These are phyloP conservation scores for Platyscapa corneri DNA, from an alignment of 1,140 invertebrate species.

Conservation along the genomic window DNA sequence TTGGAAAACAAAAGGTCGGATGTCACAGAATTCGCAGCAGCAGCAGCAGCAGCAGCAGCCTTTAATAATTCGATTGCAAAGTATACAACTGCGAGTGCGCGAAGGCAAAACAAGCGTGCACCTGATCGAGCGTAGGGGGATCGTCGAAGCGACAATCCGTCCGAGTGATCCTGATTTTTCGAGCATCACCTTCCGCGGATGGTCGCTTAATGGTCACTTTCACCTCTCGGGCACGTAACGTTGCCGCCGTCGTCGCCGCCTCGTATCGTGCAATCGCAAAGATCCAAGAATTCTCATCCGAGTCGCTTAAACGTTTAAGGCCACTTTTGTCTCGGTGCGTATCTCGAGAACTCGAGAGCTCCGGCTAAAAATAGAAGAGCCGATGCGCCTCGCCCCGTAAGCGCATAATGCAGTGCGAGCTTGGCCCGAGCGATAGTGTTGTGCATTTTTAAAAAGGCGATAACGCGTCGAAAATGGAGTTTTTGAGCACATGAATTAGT, in stretches of 20 bases:
- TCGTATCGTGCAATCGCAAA: background rate
- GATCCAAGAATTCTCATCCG: constrained; percentile 16
- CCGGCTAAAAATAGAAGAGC: background rate
- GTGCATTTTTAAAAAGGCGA: constrained; percentile 1
- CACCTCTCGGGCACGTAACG: background rate
- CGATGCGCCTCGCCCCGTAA: background rate
- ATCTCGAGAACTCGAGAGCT: background rate
- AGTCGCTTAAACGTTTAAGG: constrained; percentile 2
- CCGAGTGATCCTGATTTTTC: background rate
- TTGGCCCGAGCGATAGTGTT: background rate
- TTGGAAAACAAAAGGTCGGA: too few relatives aligned
- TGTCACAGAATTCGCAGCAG: too few relatives aligned
- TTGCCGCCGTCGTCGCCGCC: too few relatives aligned
- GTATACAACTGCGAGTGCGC: too few relatives aligned
- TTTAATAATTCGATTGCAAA: background rate
- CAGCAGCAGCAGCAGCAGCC: too few relatives aligned
- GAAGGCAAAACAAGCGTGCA: background rate
- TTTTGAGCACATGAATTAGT: constrained; percentile 12
- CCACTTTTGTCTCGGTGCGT: background rate
- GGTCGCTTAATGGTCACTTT: background rate
- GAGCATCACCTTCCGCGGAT: too few relatives aligned
- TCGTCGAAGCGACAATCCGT: too few relatives aligned
- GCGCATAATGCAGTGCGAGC: background rate
- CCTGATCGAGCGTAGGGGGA: background rate
- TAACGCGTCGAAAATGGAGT: background rate